Conservation (phyloP, 2,888 invertebrate species). For the Eupeodes latifasciatus region DNA sequence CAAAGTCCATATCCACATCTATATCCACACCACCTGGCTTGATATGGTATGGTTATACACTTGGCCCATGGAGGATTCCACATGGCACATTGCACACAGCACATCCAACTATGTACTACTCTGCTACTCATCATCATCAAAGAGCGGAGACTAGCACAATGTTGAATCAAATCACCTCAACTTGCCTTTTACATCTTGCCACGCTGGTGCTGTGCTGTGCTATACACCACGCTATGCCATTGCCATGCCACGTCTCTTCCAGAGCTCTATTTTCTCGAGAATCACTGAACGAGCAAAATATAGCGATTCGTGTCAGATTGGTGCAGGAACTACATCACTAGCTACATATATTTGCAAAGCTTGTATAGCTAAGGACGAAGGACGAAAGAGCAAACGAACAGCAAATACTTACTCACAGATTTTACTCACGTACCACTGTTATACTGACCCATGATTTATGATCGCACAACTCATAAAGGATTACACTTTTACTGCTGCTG, state of each 20-base stretch:
- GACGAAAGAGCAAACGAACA: conserved; percentile 23
- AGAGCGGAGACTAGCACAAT: conserved; percentile 40
- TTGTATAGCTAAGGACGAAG: no score
- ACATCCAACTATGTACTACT: conserved; percentile 29
- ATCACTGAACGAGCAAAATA: conserved; percentile 74
- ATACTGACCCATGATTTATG: conserved; percentile 77
- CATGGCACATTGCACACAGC: conserved; percentile 38
- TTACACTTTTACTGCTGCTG: conserved; percentile 66
- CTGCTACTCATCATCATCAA: conserved; percentile 64
- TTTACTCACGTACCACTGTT: conserved; percentile 73
- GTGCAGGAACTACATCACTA: conserved; percentile 20
- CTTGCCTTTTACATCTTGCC: conserved; percentile 18
- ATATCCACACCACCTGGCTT: conserved; percentile 28
- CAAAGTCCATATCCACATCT: conserved; percentile 20
- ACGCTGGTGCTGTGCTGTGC: neutral
- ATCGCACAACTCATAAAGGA: conserved; percentile 76
- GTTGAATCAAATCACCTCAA: conserved; percentile 71
- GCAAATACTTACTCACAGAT: conserved; percentile 64
- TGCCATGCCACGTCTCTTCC: conserved; percentile 18
- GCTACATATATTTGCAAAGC: neutral
- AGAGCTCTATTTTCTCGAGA: conserved; percentile 57
- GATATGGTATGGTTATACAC: conserved; percentile 35
- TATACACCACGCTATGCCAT: no score
- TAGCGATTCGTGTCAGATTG: conserved; percentile 69
- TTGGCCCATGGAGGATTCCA: neutral